Evolutionary conservation across 2,888 invertebrate species (phyloP).

Genomic region (Helleia helle): DNA sequence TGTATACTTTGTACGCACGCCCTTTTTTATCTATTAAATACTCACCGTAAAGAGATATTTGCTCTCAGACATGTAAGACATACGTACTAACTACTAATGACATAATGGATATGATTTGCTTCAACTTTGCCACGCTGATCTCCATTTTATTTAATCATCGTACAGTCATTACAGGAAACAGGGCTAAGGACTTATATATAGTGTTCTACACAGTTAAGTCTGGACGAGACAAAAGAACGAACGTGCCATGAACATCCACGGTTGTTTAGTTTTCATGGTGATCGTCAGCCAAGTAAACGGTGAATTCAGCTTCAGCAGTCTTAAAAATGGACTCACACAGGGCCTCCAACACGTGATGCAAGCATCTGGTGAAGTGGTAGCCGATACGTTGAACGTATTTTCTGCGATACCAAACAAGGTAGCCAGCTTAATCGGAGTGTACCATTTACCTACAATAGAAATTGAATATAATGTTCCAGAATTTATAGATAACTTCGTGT

Average conservation of each 20-base stretch:
- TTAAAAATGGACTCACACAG: background rate
- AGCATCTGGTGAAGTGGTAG: background rate
- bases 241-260: background rate
- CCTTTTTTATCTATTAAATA: no score
- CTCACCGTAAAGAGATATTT: no score
- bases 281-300: background rate
- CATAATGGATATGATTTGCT: no score
- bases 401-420: background rate
- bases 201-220: no score
- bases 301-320: background rate
- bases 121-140: no score
- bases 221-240: background rate
- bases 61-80: no score
- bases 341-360: constrained; percentile 1
- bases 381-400: background rate
- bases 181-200: no score
- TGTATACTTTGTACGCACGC: no score
- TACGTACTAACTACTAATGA: no score
- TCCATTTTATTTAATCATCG: no score
- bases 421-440: background rate
- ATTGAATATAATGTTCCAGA: background rate
- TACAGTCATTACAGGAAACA: background rate
- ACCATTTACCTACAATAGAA: background rate
- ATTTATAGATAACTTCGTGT: background rate
- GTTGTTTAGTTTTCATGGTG: background rate